Evolutionary conservation across 2,113 vertebrate genomes (phyloP).

Genomic region (Hypocryptadius cinnamomeus): DNA sequence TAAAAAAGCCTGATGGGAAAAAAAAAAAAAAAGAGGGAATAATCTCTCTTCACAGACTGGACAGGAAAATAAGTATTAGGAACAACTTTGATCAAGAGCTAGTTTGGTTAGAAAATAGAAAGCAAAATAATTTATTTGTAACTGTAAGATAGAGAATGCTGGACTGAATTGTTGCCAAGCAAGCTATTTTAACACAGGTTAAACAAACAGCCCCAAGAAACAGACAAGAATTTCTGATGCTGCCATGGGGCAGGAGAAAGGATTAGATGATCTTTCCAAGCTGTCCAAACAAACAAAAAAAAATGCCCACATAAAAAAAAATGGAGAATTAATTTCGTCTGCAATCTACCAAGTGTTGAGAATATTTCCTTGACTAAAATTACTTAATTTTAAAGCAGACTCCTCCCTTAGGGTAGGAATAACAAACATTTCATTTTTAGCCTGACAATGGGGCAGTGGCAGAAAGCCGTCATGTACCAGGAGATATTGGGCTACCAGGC

Average conservation of each 20-base stretch:
- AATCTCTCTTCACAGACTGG: background rate
- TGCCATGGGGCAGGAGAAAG: background rate
- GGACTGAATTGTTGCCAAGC: background rate
- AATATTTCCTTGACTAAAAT: background rate
- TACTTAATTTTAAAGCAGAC: background rate
- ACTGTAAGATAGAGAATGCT: background rate
- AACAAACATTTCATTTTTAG: background rate
- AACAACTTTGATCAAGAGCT: background rate
- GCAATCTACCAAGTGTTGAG: background rate
- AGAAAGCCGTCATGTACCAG: background rate
- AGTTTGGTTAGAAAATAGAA: background rate
- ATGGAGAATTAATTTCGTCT: background rate
- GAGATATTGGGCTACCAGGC: background rate
- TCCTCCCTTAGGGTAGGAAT: background rate
- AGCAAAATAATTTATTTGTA: background rate
- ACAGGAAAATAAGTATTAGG: background rate
- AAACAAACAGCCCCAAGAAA: background rate
- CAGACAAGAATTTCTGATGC: background rate
- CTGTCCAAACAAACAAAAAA: background rate
- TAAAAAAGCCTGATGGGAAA: background rate
- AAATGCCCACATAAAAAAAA: background rate
- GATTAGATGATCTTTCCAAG: background rate
- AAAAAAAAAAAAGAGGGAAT: background rate
- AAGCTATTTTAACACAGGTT: background rate
- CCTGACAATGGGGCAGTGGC: background rate